Conservation (phyloP, 2,797 vertebrate genomes). For the Nasua narica region DNA sequence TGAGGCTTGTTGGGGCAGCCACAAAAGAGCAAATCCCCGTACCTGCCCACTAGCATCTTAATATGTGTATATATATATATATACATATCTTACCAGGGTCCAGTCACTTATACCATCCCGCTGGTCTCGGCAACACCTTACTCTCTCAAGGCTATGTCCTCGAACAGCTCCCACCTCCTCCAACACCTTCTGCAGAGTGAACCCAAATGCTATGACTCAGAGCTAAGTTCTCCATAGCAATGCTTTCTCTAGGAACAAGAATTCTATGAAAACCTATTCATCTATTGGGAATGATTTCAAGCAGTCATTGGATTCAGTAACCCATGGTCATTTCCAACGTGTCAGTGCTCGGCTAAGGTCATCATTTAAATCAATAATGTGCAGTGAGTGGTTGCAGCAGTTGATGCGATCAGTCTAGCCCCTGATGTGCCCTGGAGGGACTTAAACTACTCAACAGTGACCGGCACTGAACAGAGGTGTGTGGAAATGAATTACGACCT, state of each 20-base stretch:
- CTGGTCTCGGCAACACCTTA: neutral
- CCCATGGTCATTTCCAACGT: neutral
- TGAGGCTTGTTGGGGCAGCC: neutral
- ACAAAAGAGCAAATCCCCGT: neutral
- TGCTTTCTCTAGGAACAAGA: neutral
- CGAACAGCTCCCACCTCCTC: neutral
- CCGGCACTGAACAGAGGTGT: neutral
- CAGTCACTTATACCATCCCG: neutral
- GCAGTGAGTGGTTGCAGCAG: neutral
- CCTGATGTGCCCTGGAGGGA: neutral
- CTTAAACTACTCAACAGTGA: neutral
- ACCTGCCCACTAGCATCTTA: neutral
- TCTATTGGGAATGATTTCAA: neutral
- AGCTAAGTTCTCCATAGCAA: neutral
- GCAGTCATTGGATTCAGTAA: neutral
- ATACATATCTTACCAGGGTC: neutral
- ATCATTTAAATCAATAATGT: neutral
- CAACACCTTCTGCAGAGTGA: neutral
- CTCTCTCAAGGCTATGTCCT: neutral
- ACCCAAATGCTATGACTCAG: neutral
- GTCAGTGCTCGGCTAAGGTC: neutral
- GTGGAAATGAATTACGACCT: neutral
- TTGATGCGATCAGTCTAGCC: neutral
- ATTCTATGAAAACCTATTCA: neutral
- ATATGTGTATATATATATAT: neutral